Percentiles rank a stretch among this genome's conserved stretches.
Conservation (phyloP, 2,797 vertebrate genomes). For the Sarcoramphus papa region DNA sequence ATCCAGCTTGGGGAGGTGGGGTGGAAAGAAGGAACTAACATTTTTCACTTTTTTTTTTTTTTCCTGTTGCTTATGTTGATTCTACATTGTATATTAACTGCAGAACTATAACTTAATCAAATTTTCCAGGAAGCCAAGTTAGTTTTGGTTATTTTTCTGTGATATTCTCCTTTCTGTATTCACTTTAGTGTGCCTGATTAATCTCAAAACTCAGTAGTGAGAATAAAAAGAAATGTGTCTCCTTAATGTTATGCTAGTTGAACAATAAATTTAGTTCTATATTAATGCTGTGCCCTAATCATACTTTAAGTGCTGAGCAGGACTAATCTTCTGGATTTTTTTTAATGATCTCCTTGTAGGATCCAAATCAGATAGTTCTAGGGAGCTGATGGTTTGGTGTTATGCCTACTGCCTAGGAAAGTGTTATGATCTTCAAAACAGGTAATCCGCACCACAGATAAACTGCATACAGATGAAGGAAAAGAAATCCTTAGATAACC, state of each 20-base stretch:
- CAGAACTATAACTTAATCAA: not conserved
- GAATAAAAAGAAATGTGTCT: not conserved
- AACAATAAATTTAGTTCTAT: not conserved
- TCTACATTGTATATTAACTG: not conserved
- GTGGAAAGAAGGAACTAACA: not conserved
- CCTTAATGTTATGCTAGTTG: not conserved
- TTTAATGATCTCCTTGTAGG: not conserved
- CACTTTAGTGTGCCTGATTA: not conserved
- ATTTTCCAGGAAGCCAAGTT: not conserved
- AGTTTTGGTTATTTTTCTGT: not conserved
- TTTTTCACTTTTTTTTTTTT: not conserved
- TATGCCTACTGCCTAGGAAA: not conserved
- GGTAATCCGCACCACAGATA: not conserved
- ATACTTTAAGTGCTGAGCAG: not conserved
- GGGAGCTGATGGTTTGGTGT: not conserved
- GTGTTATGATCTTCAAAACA: not conserved
- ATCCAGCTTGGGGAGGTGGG: not conserved
- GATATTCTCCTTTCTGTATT: not conserved
- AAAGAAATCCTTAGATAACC: not conserved
- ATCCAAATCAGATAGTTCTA: not conserved
- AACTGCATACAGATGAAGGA: not conserved
- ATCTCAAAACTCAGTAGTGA: not conserved
- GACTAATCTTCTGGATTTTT: not conserved
- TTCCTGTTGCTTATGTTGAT: not conserved
- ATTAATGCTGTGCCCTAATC: not conserved